Evolutionary conservation across 2,888 invertebrate genomes (phyloP).

Genomic region (Seira ritae): DNA sequence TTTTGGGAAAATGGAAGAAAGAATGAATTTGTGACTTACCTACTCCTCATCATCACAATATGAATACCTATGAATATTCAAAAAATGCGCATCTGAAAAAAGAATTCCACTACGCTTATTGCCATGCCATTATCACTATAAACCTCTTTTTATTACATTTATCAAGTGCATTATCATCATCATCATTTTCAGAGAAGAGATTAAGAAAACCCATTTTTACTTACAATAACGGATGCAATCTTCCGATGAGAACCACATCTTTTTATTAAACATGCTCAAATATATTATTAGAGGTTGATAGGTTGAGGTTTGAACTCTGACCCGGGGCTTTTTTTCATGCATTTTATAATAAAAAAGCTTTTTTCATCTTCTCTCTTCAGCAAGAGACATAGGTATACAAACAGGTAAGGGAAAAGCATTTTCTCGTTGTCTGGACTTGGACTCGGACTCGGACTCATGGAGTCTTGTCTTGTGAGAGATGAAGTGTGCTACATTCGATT

Average conservation of each 20-base stretch:
- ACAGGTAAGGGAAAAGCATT: no score
- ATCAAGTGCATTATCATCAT: no score
- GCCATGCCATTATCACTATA: neutral
- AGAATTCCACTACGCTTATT: slow-evolving; percentile 22
- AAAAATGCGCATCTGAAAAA: slow-evolving; percentile 35
- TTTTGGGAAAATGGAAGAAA: neutral
- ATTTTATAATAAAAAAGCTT: no score
- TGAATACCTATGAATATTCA: slow-evolving; percentile 38
- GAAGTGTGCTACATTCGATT: neutral
- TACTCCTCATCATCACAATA: neutral
- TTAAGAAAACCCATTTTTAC: no score
- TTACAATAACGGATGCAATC: no score
- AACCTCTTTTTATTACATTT: neutral
- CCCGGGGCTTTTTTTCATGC: slow-evolving; percentile 60
- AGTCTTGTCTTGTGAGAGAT: neutral
- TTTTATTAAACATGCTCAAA: slow-evolving; percentile 58
- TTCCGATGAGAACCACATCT: no score
- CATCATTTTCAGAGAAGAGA: no score
- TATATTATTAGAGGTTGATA: slow-evolving; percentile 61
- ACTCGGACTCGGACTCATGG: no score
- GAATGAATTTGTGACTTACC: slow-evolving; percentile 48
- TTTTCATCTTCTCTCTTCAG: no score
- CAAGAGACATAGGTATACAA: no score
- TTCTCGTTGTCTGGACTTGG: no score
- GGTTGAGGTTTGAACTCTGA: slow-evolving; percentile 67